Evolutionary conservation across 2,113 vertebrate genomes (phyloP).

Genomic region (Protobothrops mucrosquamatus): DNA sequence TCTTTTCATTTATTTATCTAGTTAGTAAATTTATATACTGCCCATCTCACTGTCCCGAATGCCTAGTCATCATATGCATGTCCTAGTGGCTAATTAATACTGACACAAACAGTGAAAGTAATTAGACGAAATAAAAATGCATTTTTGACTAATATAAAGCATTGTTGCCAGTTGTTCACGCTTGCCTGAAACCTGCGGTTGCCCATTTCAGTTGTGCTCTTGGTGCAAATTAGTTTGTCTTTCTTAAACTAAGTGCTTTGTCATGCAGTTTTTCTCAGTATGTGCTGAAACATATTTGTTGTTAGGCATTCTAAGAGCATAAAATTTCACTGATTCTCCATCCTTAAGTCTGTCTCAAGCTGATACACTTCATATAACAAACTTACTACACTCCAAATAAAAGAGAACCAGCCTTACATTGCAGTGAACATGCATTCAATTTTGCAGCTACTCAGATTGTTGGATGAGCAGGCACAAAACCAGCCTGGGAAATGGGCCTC

Average conservation of each 20-base stretch:
- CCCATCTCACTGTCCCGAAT: too few relatives aligned
- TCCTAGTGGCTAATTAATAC: background rate
- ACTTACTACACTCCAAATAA: background rate
- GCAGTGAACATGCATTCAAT: background rate
- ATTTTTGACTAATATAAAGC: background rate
- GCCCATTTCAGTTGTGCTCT: background rate
- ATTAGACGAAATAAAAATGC: background rate
- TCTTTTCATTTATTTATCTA: too few relatives aligned
- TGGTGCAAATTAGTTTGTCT: background rate
- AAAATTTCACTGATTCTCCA: background rate
- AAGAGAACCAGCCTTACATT: background rate
- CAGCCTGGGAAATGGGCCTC: background rate
- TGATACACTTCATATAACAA: background rate
- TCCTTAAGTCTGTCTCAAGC: background rate
- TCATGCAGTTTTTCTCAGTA: background rate
- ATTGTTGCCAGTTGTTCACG: background rate
- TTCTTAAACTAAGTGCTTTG: background rate
- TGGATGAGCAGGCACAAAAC: background rate
- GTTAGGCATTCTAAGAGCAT: background rate
- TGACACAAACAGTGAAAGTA: background rate
- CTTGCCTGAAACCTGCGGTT: background rate
- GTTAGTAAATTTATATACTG: too few relatives aligned
- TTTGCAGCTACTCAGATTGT: background rate
- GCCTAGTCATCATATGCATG: background rate
- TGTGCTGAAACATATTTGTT: background rate